phyloP scores from a whole-genome alignment of 2,888 invertebrate genomes.

The Tipula vernalis region DNA sequence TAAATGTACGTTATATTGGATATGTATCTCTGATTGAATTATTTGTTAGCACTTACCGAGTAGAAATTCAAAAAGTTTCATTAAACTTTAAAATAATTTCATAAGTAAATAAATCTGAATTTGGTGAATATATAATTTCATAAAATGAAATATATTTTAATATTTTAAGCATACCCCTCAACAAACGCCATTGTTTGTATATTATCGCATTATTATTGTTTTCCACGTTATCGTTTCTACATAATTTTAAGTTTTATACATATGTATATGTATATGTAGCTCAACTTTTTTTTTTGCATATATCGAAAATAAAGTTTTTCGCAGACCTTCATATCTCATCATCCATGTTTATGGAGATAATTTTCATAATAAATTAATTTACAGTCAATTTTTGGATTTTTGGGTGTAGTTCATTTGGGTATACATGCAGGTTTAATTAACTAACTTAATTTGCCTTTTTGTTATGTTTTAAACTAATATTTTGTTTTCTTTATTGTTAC shows the following conservation, averaged over 20 bases:
- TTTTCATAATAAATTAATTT: neutral
- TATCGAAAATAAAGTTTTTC: neutral
- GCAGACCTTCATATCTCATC: neutral
- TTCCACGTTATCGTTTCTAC: neutral
- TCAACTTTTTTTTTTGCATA: neutral
- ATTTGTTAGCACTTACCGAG: neutral
- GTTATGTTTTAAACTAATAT: neutral
- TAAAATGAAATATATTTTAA: neutral
- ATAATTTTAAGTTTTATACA: neutral
- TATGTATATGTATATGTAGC: neutral
- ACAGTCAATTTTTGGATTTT: neutral
- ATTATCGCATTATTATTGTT: neutral
- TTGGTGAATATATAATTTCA: too few species aligned
- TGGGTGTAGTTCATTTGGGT: neutral
- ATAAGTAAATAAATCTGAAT: too few species aligned
- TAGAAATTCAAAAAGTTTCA: too few species aligned
- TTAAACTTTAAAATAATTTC: too few species aligned
- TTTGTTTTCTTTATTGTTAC: neutral
- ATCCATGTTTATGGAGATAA: neutral
- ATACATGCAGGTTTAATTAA: neutral
- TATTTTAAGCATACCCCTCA: neutral
- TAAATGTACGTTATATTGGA: neutral
- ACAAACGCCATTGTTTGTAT: neutral
- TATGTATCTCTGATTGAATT: neutral
- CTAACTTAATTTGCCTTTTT: neutral